Conservation (phyloP, 2,888 invertebrate species). For the Diarsia brunnea region DNA sequence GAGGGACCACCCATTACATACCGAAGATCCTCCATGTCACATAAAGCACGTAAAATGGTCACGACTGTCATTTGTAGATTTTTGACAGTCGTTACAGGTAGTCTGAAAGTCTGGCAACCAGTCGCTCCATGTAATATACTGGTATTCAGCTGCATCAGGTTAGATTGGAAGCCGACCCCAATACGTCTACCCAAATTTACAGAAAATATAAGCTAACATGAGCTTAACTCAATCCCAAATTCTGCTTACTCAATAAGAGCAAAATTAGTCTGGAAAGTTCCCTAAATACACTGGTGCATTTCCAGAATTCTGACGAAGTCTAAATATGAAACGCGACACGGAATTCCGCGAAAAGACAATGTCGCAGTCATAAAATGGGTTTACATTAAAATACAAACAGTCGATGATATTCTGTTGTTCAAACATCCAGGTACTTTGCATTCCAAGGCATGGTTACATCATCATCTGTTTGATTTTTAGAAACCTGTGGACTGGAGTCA, state of each 20-base stretch:
- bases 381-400: slow-evolving; percentile 35
- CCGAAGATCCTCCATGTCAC: no score
- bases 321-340: slow-evolving; percentile 10
- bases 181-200: no score
- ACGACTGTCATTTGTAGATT: no score
- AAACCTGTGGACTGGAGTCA: neutral
- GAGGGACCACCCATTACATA: no score
- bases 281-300: neutral
- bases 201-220: neutral
- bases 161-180: no score
- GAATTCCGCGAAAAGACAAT: slow-evolving; percentile 35
- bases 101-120: no score
- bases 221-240: neutral
- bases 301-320: slow-evolving; percentile 19
- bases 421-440: slow-evolving; percentile 13
- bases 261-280: neutral
- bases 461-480: neutral
- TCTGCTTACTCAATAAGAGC: neutral
- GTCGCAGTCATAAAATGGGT: slow-evolving; percentile 15
- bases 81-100: no score
- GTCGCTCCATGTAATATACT: no score
- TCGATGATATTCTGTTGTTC: slow-evolving; percentile 16
- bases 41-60: no score
- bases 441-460: slow-evolving; percentile 4
- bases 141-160: no score